phyloP scores from a whole-genome alignment of 2,113 vertebrate genomes.

The Lutjanus erythropterus region DNA sequence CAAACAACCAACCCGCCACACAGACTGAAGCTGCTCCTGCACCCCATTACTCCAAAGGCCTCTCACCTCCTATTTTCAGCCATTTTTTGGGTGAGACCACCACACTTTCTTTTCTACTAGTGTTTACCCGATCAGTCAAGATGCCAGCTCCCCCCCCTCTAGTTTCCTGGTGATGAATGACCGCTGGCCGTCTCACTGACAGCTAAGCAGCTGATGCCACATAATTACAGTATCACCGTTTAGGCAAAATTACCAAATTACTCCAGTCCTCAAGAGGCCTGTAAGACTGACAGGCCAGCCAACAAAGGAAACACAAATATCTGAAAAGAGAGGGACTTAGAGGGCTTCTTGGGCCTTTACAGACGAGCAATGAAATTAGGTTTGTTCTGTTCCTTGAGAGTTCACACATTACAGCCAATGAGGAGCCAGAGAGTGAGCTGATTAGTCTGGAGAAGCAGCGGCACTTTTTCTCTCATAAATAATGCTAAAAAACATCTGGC shows the following conservation, averaged over 20 bases:
- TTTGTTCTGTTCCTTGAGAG: constrained; percentile 49
- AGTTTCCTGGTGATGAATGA: constrained; percentile 84
- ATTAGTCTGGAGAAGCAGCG: constrained; percentile 63
- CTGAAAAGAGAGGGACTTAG: constrained; percentile 64
- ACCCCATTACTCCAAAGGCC: constrained; percentile 76
- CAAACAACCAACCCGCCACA: constrained; percentile 65
- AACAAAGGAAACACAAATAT: constrained; percentile 84
- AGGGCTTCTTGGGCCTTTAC: constrained; percentile 31
- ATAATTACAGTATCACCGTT: constrained; percentile 84
- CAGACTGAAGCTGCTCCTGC: constrained; percentile 62
- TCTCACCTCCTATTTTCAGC: constrained; percentile 72
- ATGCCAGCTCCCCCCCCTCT: constrained; percentile 53
- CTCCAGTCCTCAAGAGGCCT: constrained; percentile 73
- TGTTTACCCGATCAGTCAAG: constrained; percentile 80
- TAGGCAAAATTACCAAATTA: constrained; percentile 88
- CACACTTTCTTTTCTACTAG: constrained; percentile 68
- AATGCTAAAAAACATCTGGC: constrained; percentile 69
- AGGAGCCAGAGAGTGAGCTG: constrained; percentile 61
- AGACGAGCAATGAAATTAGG: constrained; percentile 60
- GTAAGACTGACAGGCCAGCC: constrained; percentile 78
- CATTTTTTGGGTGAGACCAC: constrained; percentile 64
- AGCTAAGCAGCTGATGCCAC: constrained; percentile 85
- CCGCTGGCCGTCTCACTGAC: constrained; percentile 80
- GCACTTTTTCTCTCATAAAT: constrained; percentile 62
- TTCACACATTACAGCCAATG: constrained; percentile 61